These are phyloP conservation scores for Epizoanthus illoricatus DNA, from an alignment of 92 coral and sea anemone genomes.

Conservation along the genomic window DNA sequence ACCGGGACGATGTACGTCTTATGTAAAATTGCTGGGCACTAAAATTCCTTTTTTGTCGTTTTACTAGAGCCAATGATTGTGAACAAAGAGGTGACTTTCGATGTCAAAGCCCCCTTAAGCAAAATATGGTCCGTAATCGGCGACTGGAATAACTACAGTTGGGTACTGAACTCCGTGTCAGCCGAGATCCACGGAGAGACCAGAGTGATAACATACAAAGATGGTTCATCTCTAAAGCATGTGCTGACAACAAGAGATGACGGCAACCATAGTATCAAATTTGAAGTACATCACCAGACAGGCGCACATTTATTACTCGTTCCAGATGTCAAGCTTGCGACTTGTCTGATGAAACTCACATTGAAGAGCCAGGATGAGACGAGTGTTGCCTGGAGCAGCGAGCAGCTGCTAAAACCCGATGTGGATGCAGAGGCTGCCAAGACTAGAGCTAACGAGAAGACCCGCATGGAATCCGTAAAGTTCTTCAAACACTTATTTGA, in stretches of 20 bases:
- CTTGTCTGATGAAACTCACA: slow-evolving; percentile 25
- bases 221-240: slow-evolving; percentile 38
- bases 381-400: slow-evolving; percentile 32
- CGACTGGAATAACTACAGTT: slow-evolving; percentile 36
- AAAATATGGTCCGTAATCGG: slow-evolving; percentile 43
- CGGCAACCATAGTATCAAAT: slow-evolving; percentile 17
- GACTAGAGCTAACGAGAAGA: slow-evolving; percentile 5
- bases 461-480: slow-evolving; percentile 32
- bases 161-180: slow-evolving; percentile 32
- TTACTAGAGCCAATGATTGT: slow-evolving; percentile 15
- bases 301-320: slow-evolving; percentile 28
- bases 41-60: too few relatives aligned
- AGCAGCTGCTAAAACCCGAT: slow-evolving; percentile 13
- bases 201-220: slow-evolving; percentile 31
- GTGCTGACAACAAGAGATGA: slow-evolving; percentile 17
- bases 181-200: slow-evolving; percentile 21
- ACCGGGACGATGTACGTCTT: too few relatives aligned
- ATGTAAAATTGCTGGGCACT: too few relatives aligned
- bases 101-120: slow-evolving; percentile 25
- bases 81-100: slow-evolving; percentile 29
- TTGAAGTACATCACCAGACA: slow-evolving; percentile 19
- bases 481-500: slow-evolving; percentile 36
- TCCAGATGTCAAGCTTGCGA: slow-evolving; percentile 16
- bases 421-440: background rate
- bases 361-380: slow-evolving; percentile 7